phyloP scores from a whole-genome alignment of 2,797 vertebrate genomes.

The Sparus aurata region DNA sequence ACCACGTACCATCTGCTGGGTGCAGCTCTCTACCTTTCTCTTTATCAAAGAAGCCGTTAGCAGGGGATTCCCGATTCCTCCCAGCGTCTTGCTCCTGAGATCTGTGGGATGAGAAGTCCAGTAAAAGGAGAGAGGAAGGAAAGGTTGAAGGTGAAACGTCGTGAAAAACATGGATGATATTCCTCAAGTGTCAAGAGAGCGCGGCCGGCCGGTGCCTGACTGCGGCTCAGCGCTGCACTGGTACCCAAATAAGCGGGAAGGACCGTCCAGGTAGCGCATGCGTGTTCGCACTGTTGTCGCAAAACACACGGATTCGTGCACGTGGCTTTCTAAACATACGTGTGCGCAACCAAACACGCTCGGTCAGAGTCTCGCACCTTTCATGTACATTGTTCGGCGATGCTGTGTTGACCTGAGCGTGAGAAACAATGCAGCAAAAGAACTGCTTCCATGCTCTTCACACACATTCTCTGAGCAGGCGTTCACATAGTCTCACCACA shows the following conservation, averaged over 20 bases:
- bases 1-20: constrained; percentile 80
- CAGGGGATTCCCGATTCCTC: constrained; percentile 73
- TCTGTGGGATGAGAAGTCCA: constrained; percentile 50
- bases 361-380: constrained; percentile 36
- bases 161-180: not conserved
- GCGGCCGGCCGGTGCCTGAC: constrained; percentile 20
- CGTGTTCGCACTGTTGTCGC: constrained; percentile 32
- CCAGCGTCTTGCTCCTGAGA: constrained; percentile 46
- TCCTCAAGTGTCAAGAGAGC: constrained; percentile 32
- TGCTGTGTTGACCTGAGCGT: constrained; percentile 25
- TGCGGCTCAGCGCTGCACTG: constrained; percentile 28
- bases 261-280: constrained; percentile 58
- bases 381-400: constrained; percentile 16
- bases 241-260: constrained; percentile 53
- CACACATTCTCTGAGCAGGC: not conserved
- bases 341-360: constrained; percentile 1
- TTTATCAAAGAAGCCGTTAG: constrained; percentile 77
- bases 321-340: not conserved
- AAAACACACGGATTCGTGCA: constrained; percentile 27
- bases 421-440: constrained; percentile 41
- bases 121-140: constrained; percentile 10
- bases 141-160: constrained; percentile 35
- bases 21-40: constrained; percentile 70
- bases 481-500: constrained; percentile 37
- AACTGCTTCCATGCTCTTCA: constrained; percentile 2